Base-by-base conservation (phyloP, 2,113 vertebrate genomes). In the Bos javanicus region DNA sequence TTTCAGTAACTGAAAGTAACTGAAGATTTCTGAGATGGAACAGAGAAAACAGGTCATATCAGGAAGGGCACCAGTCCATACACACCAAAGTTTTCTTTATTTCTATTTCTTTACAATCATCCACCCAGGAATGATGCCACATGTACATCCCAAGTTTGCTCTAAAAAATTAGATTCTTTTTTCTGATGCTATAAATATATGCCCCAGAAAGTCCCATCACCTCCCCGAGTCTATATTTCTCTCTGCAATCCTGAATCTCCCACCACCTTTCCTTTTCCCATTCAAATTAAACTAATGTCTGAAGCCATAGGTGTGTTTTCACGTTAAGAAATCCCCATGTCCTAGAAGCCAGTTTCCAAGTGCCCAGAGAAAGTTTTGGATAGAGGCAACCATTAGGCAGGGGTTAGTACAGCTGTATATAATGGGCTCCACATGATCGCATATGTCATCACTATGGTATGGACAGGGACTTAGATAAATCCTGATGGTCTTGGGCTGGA, bases 291-390 rank as follows among this genome's bases (percentile, higher is more conserved):
- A 36, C 62, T 80, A 13, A 5, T 14, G 25, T 23, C 87, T 62
- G 28, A 85, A 48, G 87, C 3, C 14, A 0, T 0, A 48, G 11
- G 2, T 48, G 26, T 23, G 4, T 10, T 25, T n/a, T 78, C 50
- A 13, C 4, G 13, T 62, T 5, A 39, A 0, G 11, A 48, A 19
- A 1, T 28, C 11, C 21, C 8, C 3, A 0, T 2, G 28, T 33
- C 46, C 64, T 43, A n/a, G 64, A 48, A 7, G n/a, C 87, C 56
- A 30, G 21, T 19, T 87, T 48, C 82, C 57, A 60, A 52, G 64
- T 3, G 7, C 5, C 14, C 36, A 46, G 92, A 36, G 80, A 46
- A 90, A 84, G 30, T 6, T 83, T 33, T 54, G 6, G 50, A 23
- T 60, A 7, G 28, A 25, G 28, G 36, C 74, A 12, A 46, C 26